Base-by-base conservation (phyloP, 2,113 vertebrate genomes). In the Uropsilus gracilis region DNA sequence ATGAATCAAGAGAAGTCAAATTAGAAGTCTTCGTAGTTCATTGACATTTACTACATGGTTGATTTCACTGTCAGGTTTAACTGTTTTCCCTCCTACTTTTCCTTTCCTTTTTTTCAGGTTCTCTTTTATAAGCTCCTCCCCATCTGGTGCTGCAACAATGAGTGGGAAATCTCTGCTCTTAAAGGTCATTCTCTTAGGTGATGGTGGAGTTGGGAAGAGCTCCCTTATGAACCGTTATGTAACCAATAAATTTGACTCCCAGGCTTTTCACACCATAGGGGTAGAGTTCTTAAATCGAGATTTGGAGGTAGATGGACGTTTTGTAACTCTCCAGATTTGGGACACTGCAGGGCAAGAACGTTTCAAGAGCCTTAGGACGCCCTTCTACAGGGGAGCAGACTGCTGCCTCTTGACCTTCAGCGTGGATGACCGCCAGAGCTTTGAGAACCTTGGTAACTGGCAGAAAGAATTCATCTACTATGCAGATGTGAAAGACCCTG, bases 151-250 rank as follows among this genome's bases (percentile, higher is more conserved):
- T 93, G 95, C 97, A 98, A 98, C 92, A 89, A 99, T 99, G 99
- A 99, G 99, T 71, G 99, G 99, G 59, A 99, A 99, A 98, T 99
- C 99, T 94, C 97, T 99, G 95, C 98, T 99, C 94, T 97, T 99
- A 88, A 99, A 99, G 97, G 99, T 99, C 91, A 99, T 99, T 97
- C 98, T 99, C 34, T 98, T 99, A 18, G 99, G 99, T 69, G 99
- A 99, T 48, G 99, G 99, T 71, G 99, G 99, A 37, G 99, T 99
- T 87, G 99, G 99, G 80, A 99, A 99, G 96, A 99, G 99, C 96
- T 99, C 99, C 10, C 98, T 99, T 87, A 99, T 99, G 99, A 99
- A 99, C 97, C 99, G 99, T 26, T 99, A 99, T 5, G 99, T 99
- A 96, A 99, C 99, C 12, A 99, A 99, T 98, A 99, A 99, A 90